Conservation (phyloP, 2,888 invertebrate species). For the Acrocera orbiculus region DNA sequence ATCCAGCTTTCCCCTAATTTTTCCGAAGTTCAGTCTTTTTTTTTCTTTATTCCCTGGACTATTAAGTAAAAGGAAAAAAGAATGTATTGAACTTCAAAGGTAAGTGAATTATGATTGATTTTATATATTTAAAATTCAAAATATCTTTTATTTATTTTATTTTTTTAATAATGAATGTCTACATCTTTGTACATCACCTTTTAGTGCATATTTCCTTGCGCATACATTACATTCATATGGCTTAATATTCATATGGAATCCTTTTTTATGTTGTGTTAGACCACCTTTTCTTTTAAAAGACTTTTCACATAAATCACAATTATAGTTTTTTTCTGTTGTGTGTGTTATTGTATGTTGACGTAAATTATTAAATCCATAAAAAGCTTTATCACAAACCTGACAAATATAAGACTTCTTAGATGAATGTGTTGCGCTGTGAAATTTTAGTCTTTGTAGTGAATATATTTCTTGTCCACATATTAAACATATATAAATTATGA, state of each 20-base stretch:
- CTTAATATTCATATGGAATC: conserved; percentile 27
- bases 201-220: conserved; percentile 25
- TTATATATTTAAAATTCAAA: no score
- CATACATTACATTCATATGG: conserved; percentile 26
- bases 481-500: conserved; percentile 10
- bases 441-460: conserved; percentile 9
- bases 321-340: conserved; percentile 21
- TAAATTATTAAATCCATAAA: conserved; percentile 15
- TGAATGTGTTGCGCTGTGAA: conserved; percentile 9
- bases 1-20: no score
- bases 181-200: conserved; percentile 29
- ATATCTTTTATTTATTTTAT: no score
- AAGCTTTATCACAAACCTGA: conserved; percentile 11
- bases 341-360: conserved; percentile 28
- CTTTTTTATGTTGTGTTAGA: conserved; percentile 26
- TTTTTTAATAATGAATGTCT: conserved; percentile 22
- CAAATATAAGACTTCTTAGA: conserved; percentile 11
- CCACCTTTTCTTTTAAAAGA: conserved; percentile 28
- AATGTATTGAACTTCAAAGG: no score
- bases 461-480: conserved; percentile 11
- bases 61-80: no score
- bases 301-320: conserved; percentile 19
- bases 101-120: no score
- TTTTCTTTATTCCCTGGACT: no score
- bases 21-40: no score